Base-by-base conservation (phyloP, 2,888 invertebrate species). In the Megalurothrips usitatus region DNA sequence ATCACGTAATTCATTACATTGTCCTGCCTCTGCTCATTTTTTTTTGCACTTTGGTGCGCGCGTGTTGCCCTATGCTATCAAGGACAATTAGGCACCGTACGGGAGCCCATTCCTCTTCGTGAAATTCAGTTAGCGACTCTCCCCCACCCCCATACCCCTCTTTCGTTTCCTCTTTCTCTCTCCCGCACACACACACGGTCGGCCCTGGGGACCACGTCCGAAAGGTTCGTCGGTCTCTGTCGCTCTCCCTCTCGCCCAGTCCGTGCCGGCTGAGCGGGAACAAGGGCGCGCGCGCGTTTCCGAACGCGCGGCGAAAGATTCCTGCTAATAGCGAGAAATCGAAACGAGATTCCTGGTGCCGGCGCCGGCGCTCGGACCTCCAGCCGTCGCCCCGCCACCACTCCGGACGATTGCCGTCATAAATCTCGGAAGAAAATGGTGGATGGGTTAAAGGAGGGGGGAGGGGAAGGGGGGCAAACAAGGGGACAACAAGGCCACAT, bases 401-500 rank as follows among this genome's bases (percentile, higher is more conserved):
- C 68, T 75, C 68, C 23, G 68, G 26, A 23, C 68, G 68, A 75
- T 75, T 75, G 68, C 23, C 68, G n/a, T 75, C 68, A 75, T 75
- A 75, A 75, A 75, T 75, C 68, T 26, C 68, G 68, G 26, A 26
- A 75, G 68, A 75, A 75, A 26, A 75, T 75, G 68, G 68, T 75
- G 68, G 68, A 75, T 75, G 68, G 68, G 68, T 26, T 26, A 75
- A 58, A 75, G 58, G 58, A 58, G 58, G 58, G n/a, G n/a, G n/a
- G n/a, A n/a, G n/a, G n/a, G n/a, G n/a, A n/a, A n/a, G n/a, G n/a
- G 58, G 17, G 58, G n/a, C 58, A 58, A 58, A 58, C 58, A 58
- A 58, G 58, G 58, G n/a, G 58, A 58, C 58, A 58, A 58, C 58
- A 58, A 58, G 58, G 58, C 11, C 34, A 43, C 34, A 43, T 43